Percentiles rank a stretch among this genome's conserved stretches.
Conservation (phyloP, 2,888 invertebrate species). For the Lomographa bimaculata region DNA sequence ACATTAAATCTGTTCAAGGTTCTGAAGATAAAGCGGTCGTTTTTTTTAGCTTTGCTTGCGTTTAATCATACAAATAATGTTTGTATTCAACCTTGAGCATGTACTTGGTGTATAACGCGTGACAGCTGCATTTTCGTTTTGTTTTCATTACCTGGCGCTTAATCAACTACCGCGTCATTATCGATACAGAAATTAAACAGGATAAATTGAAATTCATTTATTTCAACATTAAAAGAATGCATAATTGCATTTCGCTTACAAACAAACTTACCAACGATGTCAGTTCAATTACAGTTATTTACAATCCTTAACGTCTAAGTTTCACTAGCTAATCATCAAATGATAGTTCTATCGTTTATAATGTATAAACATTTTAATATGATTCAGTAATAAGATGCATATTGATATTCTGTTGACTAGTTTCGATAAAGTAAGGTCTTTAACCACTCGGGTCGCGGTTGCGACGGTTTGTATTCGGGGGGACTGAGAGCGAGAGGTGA, state of each 20-base stretch:
- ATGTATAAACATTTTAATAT: constrained; percentile 28
- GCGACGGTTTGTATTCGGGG: constrained; percentile 69
- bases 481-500: constrained; percentile 70
- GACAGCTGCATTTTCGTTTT: too few species aligned
- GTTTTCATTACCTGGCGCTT: too few species aligned
- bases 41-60: too few species aligned
- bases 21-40: too few species aligned
- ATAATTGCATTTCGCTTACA: constrained; percentile 64
- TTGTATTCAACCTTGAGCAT: too few species aligned
- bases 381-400: constrained; percentile 24
- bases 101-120: too few species aligned
- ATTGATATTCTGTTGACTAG: constrained; percentile 48
- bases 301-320: constrained; percentile 47
- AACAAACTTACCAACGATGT: constrained; percentile 67
- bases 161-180: constrained; percentile 6
- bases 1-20: too few species aligned
- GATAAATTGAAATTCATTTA: constrained; percentile 61
- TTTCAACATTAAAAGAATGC: constrained; percentile 74
- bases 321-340: constrained; percentile 36
- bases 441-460: constrained; percentile 71
- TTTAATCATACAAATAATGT: too few species aligned
- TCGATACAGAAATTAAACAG: constrained; percentile 29
- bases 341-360: constrained; percentile 39
- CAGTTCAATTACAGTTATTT: constrained; percentile 72
- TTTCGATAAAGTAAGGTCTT: constrained; percentile 74